These are phyloP conservation scores for Drosophila yooni DNA, from an alignment of 2,888 invertebrate genomes.

Conservation along the genomic window DNA sequence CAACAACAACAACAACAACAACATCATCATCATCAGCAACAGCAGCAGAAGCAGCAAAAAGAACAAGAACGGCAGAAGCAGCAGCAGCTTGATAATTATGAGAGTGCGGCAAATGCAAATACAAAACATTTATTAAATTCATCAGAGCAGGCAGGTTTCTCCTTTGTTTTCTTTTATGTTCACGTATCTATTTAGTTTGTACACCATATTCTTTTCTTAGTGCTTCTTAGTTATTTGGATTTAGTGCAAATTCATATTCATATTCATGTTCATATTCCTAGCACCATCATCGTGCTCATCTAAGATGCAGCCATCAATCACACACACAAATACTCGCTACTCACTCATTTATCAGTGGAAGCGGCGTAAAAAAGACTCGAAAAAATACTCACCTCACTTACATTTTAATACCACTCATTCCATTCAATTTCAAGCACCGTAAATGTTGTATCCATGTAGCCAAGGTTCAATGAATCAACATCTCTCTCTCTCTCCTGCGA, in stretches of 20 bases:
- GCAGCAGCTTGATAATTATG: conserved; percentile 48
- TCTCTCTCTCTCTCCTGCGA: not conserved
- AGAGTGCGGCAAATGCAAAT: conserved; percentile 57
- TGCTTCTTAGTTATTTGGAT: conserved; percentile 51
- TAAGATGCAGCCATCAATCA: conserved; percentile 21
- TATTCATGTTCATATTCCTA: not conserved
- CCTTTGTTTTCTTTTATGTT: conserved; percentile 42
- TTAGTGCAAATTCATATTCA: conserved; percentile 16
- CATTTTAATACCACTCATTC: conserved; percentile 15
- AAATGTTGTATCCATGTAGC: conserved; percentile 32
- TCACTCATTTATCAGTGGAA: conserved; percentile 22
- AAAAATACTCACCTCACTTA: conserved; percentile 19
- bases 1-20: conserved; percentile 41
- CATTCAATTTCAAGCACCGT: conserved; percentile 14
- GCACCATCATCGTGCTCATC: conserved; percentile 2
- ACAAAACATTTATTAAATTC: conserved; percentile 65
- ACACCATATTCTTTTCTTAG: conserved; percentile 33
- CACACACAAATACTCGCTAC: conserved; percentile 8
- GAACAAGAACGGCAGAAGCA: conserved; percentile 31
- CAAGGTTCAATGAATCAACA: conserved; percentile 27
- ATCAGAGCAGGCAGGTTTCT: conserved; percentile 79
- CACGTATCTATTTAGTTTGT: conserved; percentile 41
- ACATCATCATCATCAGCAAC: conserved; percentile 29
- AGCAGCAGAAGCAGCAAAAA: conserved; percentile 35
- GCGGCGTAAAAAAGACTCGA: conserved; percentile 20